Evolutionary conservation across 2,113 vertebrate species (phyloP).

Genomic region (Lampris incognitus): DNA sequence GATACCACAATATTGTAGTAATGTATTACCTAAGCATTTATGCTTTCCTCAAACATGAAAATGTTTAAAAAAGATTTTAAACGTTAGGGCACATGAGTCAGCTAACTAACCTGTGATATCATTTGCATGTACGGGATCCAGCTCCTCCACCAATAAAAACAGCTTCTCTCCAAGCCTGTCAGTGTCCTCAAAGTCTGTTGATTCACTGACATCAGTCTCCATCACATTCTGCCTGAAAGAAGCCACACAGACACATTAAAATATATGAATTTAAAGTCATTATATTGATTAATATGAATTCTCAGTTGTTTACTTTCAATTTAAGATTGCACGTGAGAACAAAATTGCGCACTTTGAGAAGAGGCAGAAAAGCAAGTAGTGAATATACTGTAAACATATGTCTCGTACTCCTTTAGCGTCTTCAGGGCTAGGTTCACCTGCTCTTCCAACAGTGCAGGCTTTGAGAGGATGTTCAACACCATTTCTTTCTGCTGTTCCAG

Average conservation of each 20-base stretch:
- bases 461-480: conserved; percentile 76
- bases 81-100: neutral
- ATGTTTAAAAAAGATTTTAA: neutral
- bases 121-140: conserved; percentile 77
- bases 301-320: neutral
- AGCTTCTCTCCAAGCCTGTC: conserved; percentile 82
- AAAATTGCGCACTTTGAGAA: neutral
- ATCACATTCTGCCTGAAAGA: conserved; percentile 60
- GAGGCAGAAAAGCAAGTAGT: neutral
- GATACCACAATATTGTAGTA: too few species aligned
- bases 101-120: conserved; percentile 81
- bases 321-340: neutral
- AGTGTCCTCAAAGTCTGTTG: conserved; percentile 72
- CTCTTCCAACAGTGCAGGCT: conserved; percentile 76
- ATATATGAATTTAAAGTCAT: neutral
- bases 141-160: conserved; percentile 76
- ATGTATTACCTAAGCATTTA: too few species aligned
- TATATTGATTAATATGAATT: neutral
- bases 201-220: conserved; percentile 66
- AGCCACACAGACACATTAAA: neutral
- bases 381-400: neutral
- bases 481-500: conserved; percentile 82
- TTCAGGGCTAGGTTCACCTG: conserved; percentile 76
- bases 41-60: too few species aligned
- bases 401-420: conserved; percentile 77